phyloP scores from a whole-genome alignment of 2,888 invertebrate genomes.

The Tholera decimalis region DNA sequence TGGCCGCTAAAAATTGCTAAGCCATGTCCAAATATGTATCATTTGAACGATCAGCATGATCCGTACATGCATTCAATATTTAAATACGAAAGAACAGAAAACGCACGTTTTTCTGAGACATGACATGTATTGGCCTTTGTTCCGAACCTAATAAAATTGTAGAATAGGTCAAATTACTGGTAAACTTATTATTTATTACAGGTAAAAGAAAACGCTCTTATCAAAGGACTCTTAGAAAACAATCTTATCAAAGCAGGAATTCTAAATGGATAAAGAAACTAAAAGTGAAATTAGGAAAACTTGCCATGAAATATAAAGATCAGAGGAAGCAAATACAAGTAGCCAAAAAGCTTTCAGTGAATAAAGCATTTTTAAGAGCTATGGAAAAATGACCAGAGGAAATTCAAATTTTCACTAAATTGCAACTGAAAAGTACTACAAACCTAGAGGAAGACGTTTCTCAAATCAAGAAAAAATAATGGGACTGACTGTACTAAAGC shows the following conservation, averaged over 20 bases:
- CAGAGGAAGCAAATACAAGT: no score
- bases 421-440: not conserved
- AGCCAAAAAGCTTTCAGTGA: no score
- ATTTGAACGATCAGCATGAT: not conserved
- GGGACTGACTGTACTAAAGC: not conserved
- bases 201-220: not conserved
- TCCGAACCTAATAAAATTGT: no score
- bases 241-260: not conserved
- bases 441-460: not conserved
- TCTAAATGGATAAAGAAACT: not conserved
- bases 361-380: not conserved
- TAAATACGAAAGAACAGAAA: not conserved
- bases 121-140: no score
- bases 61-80: not conserved
- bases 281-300: no score
- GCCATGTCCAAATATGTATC: no score
- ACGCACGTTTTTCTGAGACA: not conserved
- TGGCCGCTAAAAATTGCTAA: not conserved
- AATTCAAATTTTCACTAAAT: no score
- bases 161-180: not conserved
- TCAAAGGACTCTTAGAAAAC: no score
- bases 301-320: no score
- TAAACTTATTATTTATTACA: not conserved
- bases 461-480: slow-evolving; percentile 1
- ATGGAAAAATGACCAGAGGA: not conserved